A percentile compares a stretch with the other conserved stretches of the same genome.
phyloP scores from a whole-genome alignment of 2,113 vertebrate species.

The Epinephelus cyanopodus region DNA sequence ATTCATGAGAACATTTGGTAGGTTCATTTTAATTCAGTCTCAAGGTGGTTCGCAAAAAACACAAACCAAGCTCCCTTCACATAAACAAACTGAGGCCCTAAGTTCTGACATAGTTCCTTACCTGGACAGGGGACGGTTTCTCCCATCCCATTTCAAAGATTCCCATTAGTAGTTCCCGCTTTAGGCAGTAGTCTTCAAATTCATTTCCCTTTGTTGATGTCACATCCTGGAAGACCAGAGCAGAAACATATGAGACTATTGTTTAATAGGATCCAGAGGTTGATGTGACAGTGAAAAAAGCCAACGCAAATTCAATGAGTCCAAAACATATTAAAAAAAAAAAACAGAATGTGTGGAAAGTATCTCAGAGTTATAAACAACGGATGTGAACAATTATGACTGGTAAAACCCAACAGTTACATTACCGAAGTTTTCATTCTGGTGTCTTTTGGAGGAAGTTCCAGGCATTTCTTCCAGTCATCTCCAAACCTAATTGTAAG shows the following conservation, averaged over 20 bases:
- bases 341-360: not conserved
- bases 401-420: not conserved
- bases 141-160: conserved; percentile 87
- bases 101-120: conserved; percentile 24
- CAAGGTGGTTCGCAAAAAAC: not conserved
- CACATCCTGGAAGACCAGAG: conserved; percentile 76
- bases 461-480: conserved; percentile 84
- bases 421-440: conserved; percentile 80
- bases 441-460: conserved; percentile 82
- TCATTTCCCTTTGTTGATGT: conserved; percentile 85
- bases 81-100: not conserved
- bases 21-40: not conserved
- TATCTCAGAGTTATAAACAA: not conserved
- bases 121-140: conserved; percentile 85
- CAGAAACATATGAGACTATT: not conserved
- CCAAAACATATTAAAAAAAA: not conserved
- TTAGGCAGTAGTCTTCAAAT: conserved; percentile 86
- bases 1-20: not conserved
- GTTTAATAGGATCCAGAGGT: not conserved
- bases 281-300: not conserved
- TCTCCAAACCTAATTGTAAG: conserved; percentile 79
- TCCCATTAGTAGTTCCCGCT: conserved; percentile 84
- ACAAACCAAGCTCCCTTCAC: not conserved
- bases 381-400: not conserved
- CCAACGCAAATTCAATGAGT: not conserved